Evolutionary conservation across 2,113 vertebrate species (phyloP), one percentile per base, ranked within the genome.

Genomic region (Dipodomys merriami): DNA sequence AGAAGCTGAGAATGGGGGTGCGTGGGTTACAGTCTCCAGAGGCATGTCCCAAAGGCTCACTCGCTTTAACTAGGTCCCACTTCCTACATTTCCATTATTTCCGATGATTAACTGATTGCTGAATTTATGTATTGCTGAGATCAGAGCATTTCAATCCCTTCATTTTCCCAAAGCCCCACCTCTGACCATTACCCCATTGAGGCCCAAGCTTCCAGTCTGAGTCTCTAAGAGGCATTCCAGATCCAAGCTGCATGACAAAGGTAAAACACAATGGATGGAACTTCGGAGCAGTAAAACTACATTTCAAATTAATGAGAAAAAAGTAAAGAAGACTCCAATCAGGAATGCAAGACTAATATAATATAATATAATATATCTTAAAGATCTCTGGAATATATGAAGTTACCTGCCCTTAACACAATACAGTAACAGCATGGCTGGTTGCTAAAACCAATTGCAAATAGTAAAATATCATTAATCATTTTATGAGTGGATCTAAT

Each of bases 401-500:
- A 91, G 27, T 3, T 19, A 72, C 39, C 57, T 68, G 49, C 10
- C 23, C 27, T 76, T 83, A 80, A 44, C 44, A 93, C 49, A 90
- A 94, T 82, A 57, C 11, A 92, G 60, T 72, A 35, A 78, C 72
- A 65, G 73, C 23, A 64, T 86, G 22, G 7, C 39, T 95, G 83
- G 22, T 60, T 44, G 49, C 29, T 86, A 91, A 92, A 93, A 86
- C 18, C 39, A 91, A 83, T 91, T 76, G 19, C 35, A 82, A 87
- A 57, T n/a, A 73, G 35, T 77, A 88, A 94, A 95, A 83, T 79
- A 53, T 19, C 8, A 39, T 88, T 88, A n/a, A 86, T 60, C 25
- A 67, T 91, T 94, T 90, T 71, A 79, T 94, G n/a, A 91, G 46
- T 69, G 20, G 53, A 35, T 83, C 23, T 76, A 71, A 80, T 83